These are phyloP conservation scores for Pentalonia nigronervosa DNA, from an alignment of 1,140 invertebrate genomes.

Conservation along the genomic window DNA sequence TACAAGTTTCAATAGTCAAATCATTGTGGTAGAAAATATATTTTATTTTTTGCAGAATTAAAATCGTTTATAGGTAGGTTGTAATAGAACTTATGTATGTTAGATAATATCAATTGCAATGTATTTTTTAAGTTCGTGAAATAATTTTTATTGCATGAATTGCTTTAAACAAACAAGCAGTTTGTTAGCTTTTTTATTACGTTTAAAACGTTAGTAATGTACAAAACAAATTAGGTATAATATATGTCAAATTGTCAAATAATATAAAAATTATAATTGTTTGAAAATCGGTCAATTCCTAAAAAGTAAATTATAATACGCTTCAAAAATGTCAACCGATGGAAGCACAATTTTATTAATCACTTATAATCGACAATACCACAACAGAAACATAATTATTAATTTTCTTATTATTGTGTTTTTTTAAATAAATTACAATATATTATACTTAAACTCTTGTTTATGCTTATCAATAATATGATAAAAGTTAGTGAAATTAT, in stretches of 20 bases:
- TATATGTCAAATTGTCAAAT: not conserved
- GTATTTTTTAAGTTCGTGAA: not conserved
- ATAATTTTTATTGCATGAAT: not conserved
- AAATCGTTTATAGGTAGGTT: not conserved
- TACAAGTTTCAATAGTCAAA: not conserved
- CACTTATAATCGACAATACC: not conserved
- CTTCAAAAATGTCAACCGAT: not conserved
- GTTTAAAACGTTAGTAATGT: not conserved
- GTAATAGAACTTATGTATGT: not conserved
- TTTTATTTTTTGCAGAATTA: not conserved
- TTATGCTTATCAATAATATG: not conserved
- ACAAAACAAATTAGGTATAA: not conserved
- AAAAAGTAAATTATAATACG: not conserved
- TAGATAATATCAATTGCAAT: not conserved
- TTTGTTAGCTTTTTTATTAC: not conserved
- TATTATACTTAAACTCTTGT: not conserved
- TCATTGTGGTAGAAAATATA: not conserved
- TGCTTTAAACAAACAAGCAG: too few species aligned
- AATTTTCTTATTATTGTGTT: not conserved
- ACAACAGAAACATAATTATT: not conserved
- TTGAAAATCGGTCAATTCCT: not conserved
- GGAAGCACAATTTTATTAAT: not conserved
- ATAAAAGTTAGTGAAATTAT: not conserved
- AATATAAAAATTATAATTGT: not conserved
- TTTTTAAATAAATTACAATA: not conserved